Conservation (phyloP, 2,797 vertebrate species). For the Ctenopoma multispine region DNA sequence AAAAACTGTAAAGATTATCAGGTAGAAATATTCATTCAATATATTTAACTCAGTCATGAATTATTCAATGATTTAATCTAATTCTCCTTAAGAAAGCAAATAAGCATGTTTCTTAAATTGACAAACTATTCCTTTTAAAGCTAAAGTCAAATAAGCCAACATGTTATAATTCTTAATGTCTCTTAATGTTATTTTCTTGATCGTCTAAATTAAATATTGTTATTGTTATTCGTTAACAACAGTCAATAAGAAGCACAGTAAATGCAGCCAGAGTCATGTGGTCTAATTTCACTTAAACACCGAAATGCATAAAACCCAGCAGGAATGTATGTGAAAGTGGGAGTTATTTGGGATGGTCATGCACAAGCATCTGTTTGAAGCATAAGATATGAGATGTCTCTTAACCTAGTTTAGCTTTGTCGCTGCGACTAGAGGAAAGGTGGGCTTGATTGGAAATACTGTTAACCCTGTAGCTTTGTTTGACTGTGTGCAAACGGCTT, state of each 20-base stretch:
- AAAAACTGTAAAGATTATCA: neutral
- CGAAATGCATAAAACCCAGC: constrained; percentile 5
- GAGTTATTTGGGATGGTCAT: constrained; percentile 21
- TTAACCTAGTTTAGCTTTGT: constrained; percentile 45
- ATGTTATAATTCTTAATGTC: too few species aligned
- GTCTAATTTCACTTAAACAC: neutral
- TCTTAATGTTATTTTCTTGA: too few species aligned
- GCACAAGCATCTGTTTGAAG: constrained; percentile 47
- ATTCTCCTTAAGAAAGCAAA: too few species aligned
- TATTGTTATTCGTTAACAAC: neutral
- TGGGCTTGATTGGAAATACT: constrained; percentile 32
- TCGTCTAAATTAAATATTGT: neutral
- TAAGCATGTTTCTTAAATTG: too few species aligned
- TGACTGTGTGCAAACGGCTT: constrained; percentile 37
- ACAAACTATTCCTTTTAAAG: too few species aligned
- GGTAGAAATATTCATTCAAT: too few species aligned
- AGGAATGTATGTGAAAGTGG: constrained; percentile 32
- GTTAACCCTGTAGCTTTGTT: constrained; percentile 27
- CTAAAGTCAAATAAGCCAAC: too few species aligned
- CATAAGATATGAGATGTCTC: constrained; percentile 43
- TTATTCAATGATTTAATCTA: too few species aligned
- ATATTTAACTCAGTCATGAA: too few species aligned
- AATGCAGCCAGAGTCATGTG: neutral
- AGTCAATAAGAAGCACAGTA: neutral
- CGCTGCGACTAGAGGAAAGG: constrained; percentile 19